phyloP scores from a whole-genome alignment of 1,140 invertebrate species.

The Drosophila littoralis region DNA sequence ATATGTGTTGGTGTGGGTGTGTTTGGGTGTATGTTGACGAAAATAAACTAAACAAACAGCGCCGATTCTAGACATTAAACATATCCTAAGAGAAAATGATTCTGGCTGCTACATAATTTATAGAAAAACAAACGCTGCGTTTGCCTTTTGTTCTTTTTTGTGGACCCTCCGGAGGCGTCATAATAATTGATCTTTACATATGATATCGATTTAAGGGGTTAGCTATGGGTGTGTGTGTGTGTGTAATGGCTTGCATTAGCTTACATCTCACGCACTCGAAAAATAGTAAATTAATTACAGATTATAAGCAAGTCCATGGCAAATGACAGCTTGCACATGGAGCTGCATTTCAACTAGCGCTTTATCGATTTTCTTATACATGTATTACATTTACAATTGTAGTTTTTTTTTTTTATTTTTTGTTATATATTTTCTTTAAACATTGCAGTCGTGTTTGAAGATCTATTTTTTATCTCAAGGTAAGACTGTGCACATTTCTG shows the following conservation, averaged over 20 bases:
- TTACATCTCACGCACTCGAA: constrained; percentile 66
- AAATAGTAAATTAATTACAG: constrained; percentile 64
- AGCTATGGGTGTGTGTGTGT: constrained; percentile 22
- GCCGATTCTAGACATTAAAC: constrained; percentile 48
- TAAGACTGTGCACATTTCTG: constrained; percentile 51
- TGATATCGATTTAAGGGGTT: constrained; percentile 15
- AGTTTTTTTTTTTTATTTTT: constrained; percentile 37
- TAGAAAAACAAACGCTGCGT: constrained; percentile 50
- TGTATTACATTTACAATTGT: constrained; percentile 56
- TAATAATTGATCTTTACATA: constrained; percentile 66
- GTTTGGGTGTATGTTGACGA: constrained; percentile 46
- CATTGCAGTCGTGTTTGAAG: constrained; percentile 60
- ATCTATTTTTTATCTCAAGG: constrained; percentile 38
- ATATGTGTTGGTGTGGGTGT: constrained; percentile 24
- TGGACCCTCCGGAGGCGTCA: constrained; percentile 38
- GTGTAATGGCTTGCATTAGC: constrained; percentile 58
- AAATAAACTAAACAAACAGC: constrained; percentile 51
- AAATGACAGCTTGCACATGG: constrained; percentile 39
- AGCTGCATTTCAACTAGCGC: constrained; percentile 61
- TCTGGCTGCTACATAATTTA: constrained; percentile 61
- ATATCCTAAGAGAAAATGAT: constrained; percentile 64
- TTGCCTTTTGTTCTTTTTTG: constrained; percentile 9
- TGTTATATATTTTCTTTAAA: constrained; percentile 38
- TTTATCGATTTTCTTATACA: constrained; percentile 60
- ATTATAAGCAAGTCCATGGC: constrained; percentile 53